Evolutionary conservation across 2,888 invertebrate genomes (phyloP).

Genomic region (Ectropis crepuscularia): DNA sequence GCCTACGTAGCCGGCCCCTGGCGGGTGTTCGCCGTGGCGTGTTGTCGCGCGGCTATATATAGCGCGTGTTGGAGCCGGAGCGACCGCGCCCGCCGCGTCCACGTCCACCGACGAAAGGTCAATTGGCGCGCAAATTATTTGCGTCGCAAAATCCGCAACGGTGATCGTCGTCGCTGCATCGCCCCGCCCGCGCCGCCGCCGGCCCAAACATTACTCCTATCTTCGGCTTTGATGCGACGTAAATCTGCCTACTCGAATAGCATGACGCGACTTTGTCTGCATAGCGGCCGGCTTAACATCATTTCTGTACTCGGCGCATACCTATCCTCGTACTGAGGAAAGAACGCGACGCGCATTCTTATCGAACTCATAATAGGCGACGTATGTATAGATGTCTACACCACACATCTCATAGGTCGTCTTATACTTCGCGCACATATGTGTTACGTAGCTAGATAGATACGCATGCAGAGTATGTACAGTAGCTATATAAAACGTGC

Average conservation of each 20-base stretch:
- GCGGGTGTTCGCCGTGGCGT: conserved; percentile 73
- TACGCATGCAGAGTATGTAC: conserved; percentile 15
- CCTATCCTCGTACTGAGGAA: conserved; percentile 48
- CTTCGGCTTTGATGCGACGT: conserved; percentile 39
- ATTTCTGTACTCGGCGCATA: conserved; percentile 18
- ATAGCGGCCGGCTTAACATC: conserved; percentile 27
- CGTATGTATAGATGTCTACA: conserved; percentile 30
- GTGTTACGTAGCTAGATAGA: conserved; percentile 8
- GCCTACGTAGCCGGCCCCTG: conserved; percentile 80
- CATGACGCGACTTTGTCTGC: conserved; percentile 29
- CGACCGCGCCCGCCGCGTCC: conserved; percentile 72
- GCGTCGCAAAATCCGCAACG: conserved; percentile 79
- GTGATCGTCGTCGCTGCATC: conserved; percentile 58
- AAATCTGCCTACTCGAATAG: conserved; percentile 33
- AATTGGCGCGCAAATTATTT: conserved; percentile 85
- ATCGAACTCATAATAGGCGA: conserved; percentile 55
- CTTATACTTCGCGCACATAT: conserved; percentile 11
- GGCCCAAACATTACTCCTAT: conserved; percentile 42
- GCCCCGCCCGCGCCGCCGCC: conserved; percentile 51
- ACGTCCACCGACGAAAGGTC: conserved; percentile 82
- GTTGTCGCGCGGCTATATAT: conserved; percentile 82
- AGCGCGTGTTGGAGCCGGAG: conserved; percentile 77
- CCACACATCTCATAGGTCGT: conserved; percentile 10
- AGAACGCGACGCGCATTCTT: conserved; percentile 57
- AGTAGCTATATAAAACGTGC: conserved; percentile 20